Conservation (phyloP, 2,113 vertebrate genomes). For the Xenopus borealis region DNA sequence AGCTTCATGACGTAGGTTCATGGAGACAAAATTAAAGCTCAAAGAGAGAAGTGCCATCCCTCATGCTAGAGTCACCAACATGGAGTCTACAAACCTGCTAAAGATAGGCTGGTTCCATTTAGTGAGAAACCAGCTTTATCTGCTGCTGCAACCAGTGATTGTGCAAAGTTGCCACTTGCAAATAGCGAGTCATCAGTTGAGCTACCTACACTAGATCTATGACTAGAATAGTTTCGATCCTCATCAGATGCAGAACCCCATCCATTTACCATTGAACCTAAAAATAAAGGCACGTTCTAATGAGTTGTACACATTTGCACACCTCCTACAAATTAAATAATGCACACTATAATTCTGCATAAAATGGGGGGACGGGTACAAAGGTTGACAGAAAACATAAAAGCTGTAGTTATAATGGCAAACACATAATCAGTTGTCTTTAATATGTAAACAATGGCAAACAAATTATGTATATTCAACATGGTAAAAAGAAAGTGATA, state of each 20-base stretch:
- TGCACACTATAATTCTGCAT: too few relatives aligned
- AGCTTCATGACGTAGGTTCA: constrained; percentile 16
- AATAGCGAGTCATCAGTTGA: constrained; percentile 94
- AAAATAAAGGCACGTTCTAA: constrained; percentile 74
- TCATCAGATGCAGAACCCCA: constrained; percentile 98
- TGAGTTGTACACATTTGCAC: constrained; percentile 60
- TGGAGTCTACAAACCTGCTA: constrained; percentile 86
- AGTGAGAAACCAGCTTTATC: constrained; percentile 95
- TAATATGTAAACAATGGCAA: too few relatives aligned
- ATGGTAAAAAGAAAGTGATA: too few relatives aligned
- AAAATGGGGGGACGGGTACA: too few relatives aligned
- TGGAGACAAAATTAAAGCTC: constrained; percentile 36
- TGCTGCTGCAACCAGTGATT: constrained; percentile 91
- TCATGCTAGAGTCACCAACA: constrained; percentile 66
- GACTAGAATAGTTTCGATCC: constrained; percentile 93
- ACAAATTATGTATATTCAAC: too few relatives aligned
- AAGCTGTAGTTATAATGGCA: too few relatives aligned
- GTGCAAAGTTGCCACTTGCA: constrained; percentile 92
- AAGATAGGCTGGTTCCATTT: constrained; percentile 90
- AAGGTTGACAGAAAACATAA: too few relatives aligned
- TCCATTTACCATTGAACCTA: constrained; percentile 98
- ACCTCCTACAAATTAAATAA: background rate
- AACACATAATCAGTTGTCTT: too few relatives aligned
- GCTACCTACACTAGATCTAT: constrained; percentile 92
- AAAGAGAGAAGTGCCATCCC: constrained; percentile 46